A percentile compares a stretch with the other conserved stretches of the same genome.
These are phyloP conservation scores for Rutilus rutilus DNA, from an alignment of 2,113 vertebrate species.

Conservation along the genomic window DNA sequence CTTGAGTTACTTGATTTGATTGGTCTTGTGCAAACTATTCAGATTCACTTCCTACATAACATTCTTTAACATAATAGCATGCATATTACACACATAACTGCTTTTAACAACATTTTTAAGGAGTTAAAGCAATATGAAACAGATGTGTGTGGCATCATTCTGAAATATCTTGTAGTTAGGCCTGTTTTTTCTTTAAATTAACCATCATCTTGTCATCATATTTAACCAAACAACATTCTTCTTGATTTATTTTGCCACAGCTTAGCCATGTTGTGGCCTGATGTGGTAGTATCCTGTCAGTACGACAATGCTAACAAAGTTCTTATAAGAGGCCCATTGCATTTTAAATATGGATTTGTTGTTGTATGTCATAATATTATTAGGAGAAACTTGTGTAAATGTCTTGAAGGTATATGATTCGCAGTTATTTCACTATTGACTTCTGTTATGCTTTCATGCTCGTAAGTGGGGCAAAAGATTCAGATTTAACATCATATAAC, in stretches of 20 bases:
- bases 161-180: constrained; percentile 51
- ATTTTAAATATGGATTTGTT: constrained; percentile 9
- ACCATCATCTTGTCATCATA: background rate
- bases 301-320: background rate
- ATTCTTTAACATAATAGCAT: background rate
- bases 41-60: background rate
- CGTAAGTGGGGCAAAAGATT: background rate
- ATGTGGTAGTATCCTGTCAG: constrained; percentile 33
- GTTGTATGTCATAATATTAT: background rate
- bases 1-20: background rate
- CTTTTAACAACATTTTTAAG: constrained; percentile 37
- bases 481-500: background rate
- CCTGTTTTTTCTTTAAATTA: background rate
- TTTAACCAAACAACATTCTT: constrained; percentile 44
- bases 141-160: constrained; percentile 59
- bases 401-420: background rate
- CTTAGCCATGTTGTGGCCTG: constrained; percentile 44
- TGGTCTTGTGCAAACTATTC: background rate
- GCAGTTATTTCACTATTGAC: background rate
- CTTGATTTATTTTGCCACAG: constrained; percentile 42
- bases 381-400: background rate
- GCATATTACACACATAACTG: constrained; percentile 3
- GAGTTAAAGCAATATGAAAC: constrained; percentile 53
- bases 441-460: background rate
- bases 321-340: background rate